Evolutionary conservation across 2,888 invertebrate genomes (phyloP).

Genomic region (Lithophane leautieri): DNA sequence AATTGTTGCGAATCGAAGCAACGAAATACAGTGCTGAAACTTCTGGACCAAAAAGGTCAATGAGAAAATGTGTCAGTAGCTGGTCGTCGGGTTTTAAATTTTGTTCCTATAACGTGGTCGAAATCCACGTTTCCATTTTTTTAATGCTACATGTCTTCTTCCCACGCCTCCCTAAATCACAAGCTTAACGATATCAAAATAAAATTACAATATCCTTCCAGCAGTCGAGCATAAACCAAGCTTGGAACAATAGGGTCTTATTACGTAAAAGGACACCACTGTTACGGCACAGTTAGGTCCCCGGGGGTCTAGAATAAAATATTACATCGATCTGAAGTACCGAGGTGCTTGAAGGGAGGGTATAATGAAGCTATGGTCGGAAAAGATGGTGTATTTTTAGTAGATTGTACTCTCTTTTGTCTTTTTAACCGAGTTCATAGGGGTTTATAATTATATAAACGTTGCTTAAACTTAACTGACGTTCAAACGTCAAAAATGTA

Average conservation of each 20-base stretch:
- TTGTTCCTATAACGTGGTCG: not conserved
- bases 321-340: slow-evolving; percentile 30
- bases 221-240: not conserved
- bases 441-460: too few species aligned
- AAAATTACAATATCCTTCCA: slow-evolving; percentile 5
- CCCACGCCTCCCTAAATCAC: not conserved
- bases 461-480: too few species aligned
- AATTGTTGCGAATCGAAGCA: not conserved
- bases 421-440: not conserved
- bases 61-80: not conserved
- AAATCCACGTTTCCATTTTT: not conserved
- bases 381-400: not conserved
- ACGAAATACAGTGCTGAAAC: not conserved
- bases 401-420: not conserved
- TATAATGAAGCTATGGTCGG: slow-evolving; percentile 18
- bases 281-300: slow-evolving; percentile 25
- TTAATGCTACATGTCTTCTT: not conserved
- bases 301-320: slow-evolving; percentile 37
- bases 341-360: not conserved
- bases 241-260: slow-evolving; percentile 18
- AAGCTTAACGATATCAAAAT: slow-evolving; percentile 2
- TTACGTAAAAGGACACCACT: slow-evolving; percentile 28
- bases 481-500: too few species aligned
- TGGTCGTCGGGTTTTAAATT: not conserved
- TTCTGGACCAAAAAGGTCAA: not conserved